These are phyloP conservation scores for Drosophila sp. DNA, from an alignment of 1,140 invertebrate species.

Conservation along the genomic window DNA sequence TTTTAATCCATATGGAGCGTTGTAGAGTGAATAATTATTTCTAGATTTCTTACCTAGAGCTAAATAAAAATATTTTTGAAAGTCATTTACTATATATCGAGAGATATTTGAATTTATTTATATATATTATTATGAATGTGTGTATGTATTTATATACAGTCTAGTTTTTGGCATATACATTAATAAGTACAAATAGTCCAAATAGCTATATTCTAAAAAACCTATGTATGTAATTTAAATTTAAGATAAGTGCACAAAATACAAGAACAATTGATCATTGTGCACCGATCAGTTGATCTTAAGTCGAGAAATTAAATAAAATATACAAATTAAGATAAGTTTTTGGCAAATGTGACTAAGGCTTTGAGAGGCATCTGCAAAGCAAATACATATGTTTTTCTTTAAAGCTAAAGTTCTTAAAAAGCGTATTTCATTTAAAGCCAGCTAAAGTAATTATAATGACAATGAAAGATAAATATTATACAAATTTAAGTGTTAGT, in stretches of 20 bases:
- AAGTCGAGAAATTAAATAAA: not conserved
- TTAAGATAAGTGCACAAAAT: slow-evolving; percentile 6
- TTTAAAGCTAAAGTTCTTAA: slow-evolving; percentile 22
- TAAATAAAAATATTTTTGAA: too few species aligned
- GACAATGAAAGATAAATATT: slow-evolving; percentile 9
- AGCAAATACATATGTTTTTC: not conserved
- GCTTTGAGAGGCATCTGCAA: slow-evolving; percentile 5
- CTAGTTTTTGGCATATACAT: slow-evolving; percentile 66
- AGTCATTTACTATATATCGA: slow-evolving; percentile 8
- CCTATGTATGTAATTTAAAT: slow-evolving; percentile 14
- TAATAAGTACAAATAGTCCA: slow-evolving; percentile 63
- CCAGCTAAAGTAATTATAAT: slow-evolving; percentile 1
- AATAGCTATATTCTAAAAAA: slow-evolving; percentile 34
- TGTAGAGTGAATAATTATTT: too few species aligned
- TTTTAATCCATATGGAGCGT: too few species aligned
- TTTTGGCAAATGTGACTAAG: slow-evolving; percentile 22
- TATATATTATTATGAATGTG: slow-evolving; percentile 27
- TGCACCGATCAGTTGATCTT: slow-evolving; percentile 11
- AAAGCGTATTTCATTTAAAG: slow-evolving; percentile 24
- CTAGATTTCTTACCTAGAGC: too few species aligned
- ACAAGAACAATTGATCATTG: slow-evolving; percentile 7
- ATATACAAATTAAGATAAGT: slow-evolving; percentile 9
- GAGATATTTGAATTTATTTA: slow-evolving; percentile 42
- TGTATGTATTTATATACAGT: slow-evolving; percentile 62
- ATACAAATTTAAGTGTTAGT: not conserved